Evolutionary conservation across 2,797 vertebrate species (phyloP).

Genomic region (Decapterus maruadsi): DNA sequence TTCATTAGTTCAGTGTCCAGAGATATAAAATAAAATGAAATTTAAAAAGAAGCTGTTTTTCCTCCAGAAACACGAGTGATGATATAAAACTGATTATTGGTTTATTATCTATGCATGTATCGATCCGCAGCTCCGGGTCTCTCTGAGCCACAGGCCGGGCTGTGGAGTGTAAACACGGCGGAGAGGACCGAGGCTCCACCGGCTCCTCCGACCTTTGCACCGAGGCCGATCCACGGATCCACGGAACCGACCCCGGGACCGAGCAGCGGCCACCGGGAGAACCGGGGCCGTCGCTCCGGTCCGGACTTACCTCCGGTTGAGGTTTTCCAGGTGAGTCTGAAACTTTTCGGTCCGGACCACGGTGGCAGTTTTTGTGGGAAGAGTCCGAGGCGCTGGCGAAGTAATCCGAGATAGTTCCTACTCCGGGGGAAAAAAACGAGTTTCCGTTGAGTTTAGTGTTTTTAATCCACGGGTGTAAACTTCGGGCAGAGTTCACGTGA

Average conservation of each 20-base stretch:
- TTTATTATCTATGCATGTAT: too few species aligned
- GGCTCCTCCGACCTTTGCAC: constrained; percentile 45
- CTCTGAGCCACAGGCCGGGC: neutral
- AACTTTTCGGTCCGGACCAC: constrained; percentile 17
- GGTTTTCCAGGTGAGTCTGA: neutral
- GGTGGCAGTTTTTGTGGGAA: constrained; percentile 9
- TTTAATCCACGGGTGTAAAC: fast-evolving
- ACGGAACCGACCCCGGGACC: too few species aligned
- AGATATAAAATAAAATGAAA: too few species aligned
- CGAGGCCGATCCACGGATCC: too few species aligned
- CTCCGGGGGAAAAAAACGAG: constrained; percentile 9
- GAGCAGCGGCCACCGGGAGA: too few species aligned
- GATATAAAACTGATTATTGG: too few species aligned
- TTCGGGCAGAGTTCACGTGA: fast-evolving
- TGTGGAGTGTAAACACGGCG: constrained; percentile 46
- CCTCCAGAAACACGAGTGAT: too few species aligned
- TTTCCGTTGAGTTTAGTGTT: neutral
- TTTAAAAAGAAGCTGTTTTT: too few species aligned
- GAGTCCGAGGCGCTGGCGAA: constrained; percentile 18
- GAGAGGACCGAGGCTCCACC: neutral
- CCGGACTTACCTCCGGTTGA: constrained; percentile 23
- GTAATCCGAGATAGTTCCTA: constrained; percentile 6
- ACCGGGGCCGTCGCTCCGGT: fast-evolving
- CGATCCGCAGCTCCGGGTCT: too few species aligned
- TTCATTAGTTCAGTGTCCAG: too few species aligned